Evolutionary conservation across 2,797 vertebrate genomes (phyloP), one percentile per base, ranked within the genome.

Genomic region (Tangara arthus): DNA sequence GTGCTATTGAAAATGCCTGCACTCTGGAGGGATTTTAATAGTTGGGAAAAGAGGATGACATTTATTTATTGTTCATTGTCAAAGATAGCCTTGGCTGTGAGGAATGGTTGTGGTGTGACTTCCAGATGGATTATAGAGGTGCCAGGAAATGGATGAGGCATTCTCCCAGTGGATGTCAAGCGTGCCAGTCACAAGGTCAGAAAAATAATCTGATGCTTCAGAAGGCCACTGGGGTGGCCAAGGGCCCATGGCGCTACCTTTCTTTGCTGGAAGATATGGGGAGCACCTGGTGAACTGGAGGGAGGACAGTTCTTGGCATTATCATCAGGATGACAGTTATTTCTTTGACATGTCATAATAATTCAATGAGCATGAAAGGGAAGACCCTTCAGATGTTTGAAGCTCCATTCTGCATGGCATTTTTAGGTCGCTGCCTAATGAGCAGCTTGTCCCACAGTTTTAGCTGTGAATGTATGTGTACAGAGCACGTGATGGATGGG

Each of bases 371-470:
- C 86, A 14, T 70, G 77, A 94, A 93, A 57, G 70, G 69, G 47
- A 73, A 89, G 37, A 77, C 37, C 70, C 68, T 90, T 95, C 50
- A 65, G 77, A 72, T 89, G 42, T 75, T 75, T 75, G 79, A 75
- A 87, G n/a, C 0, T 1, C 59, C 68, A 9, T 28, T 50, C 82
- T 37, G 13, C n/a, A 1, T 77, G 83, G 81, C 59, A 64, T 89
- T 94, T 95, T 90, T 94, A 87, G 86, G 93, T 89, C 4, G 4
- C 70, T 60, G 80, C 59, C 89, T 94, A 76, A 94, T 95, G 88
- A 89, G 49, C 70, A 35, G 37, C 53, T 91, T 88, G 50, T 89
- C 72, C 69, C 30, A 26, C 53, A 35, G 34, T 66, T 63, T 64
- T 73, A 41, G 47, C 50, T 72, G 72, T 63, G 66, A 72, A 72